Conservation (phyloP, 1,140 invertebrate genomes). For the Armadillidium nasatum region DNA sequence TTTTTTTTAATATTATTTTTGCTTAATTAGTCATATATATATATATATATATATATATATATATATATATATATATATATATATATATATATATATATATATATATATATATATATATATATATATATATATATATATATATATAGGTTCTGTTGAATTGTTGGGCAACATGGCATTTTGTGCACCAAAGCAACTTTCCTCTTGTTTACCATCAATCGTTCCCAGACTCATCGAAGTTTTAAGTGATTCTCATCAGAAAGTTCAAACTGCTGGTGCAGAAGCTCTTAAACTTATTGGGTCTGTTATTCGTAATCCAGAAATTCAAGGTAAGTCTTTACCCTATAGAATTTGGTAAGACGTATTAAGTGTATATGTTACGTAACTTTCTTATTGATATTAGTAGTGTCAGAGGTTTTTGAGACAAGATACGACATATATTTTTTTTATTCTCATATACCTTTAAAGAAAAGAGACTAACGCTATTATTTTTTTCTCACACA, state of each 20-base stretch:
- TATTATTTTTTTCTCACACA: slow-evolving; percentile 45
- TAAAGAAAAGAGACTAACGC: neutral
- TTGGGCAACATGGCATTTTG: slow-evolving; percentile 97
- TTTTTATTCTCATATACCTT: too few species aligned
- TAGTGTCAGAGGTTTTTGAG: too few species aligned
- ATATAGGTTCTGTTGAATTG: slow-evolving; percentile 83
- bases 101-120: too few species aligned
- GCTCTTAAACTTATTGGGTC: slow-evolving; percentile 94
- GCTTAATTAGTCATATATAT: too few species aligned
- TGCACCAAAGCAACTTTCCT: slow-evolving; percentile 95
- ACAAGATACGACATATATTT: too few species aligned
- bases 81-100: too few species aligned
- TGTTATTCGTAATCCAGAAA: slow-evolving; percentile 97
- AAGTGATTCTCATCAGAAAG: slow-evolving; percentile 94
- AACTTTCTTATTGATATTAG: neutral
- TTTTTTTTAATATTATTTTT: too few species aligned
- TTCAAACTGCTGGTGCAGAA: slow-evolving; percentile 93
- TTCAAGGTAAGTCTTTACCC: slow-evolving; percentile 51
- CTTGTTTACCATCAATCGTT: slow-evolving; percentile 94
- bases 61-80: too few species aligned
- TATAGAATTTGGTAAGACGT: neutral
- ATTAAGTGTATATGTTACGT: neutral
- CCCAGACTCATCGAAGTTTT: slow-evolving; percentile 97
- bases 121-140: slow-evolving; percentile 8
- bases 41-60: too few species aligned